Conservation (phyloP, 2,797 vertebrate genomes). For the Notolabrus celidotus region DNA sequence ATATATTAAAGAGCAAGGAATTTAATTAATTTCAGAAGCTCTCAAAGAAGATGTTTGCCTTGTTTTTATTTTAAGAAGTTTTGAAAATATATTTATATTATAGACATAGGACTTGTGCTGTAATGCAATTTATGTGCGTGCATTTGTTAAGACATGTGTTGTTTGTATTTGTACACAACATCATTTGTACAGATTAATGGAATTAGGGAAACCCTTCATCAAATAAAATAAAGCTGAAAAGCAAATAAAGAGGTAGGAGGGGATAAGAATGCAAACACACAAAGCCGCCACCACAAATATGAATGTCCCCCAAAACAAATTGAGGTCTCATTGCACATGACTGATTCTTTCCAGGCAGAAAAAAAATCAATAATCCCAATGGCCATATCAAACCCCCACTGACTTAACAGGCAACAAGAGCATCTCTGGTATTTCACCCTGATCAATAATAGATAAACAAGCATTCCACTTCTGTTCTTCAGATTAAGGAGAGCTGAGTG, state of each 20-base stretch:
- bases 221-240: constrained; percentile 7
- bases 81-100: not conserved
- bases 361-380: constrained; percentile 24
- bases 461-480: constrained; percentile 39
- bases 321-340: constrained; percentile 44
- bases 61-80: no score
- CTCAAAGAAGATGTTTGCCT: no score
- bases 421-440: constrained; percentile 49
- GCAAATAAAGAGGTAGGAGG: constrained; percentile 9
- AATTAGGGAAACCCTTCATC: not conserved
- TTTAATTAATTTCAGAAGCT: no score
- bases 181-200: not conserved
- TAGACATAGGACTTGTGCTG: no score
- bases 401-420: constrained; percentile 43
- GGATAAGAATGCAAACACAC: constrained; percentile 36
- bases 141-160: not conserved
- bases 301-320: constrained; percentile 44
- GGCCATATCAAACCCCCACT: constrained; percentile 33
- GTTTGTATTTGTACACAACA: constrained; percentile 2
- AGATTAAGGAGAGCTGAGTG: constrained; percentile 22
- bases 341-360: constrained; percentile 32
- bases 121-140: no score
- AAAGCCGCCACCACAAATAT: constrained; percentile 37
- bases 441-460: constrained; percentile 67
- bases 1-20: no score